Evolutionary conservation across 2,113 vertebrate species (phyloP).

Genomic region (Odocoileus virginianus): DNA sequence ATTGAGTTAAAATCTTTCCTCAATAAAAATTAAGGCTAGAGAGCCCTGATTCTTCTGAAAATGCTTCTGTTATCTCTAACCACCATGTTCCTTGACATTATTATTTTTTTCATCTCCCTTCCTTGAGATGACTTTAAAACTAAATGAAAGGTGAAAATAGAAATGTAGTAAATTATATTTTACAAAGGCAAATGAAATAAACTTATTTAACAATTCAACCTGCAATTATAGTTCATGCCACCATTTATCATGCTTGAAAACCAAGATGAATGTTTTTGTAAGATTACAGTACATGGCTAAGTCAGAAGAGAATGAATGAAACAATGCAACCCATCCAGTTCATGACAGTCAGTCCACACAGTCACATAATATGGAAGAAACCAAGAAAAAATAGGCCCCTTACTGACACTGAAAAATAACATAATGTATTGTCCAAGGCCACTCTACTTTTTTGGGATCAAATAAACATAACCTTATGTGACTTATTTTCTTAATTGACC

Average conservation of each 20-base stretch:
- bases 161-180: background rate
- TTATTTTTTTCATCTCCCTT: background rate
- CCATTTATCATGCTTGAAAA: background rate
- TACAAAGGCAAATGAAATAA: background rate
- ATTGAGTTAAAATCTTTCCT: background rate
- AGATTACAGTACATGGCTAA: background rate
- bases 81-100: background rate
- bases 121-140: background rate
- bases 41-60: background rate
- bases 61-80: background rate
- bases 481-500: background rate
- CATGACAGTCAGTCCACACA: background rate
- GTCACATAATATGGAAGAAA: background rate
- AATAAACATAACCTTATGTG: background rate
- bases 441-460: background rate
- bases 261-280: background rate
- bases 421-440: background rate
- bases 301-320: background rate
- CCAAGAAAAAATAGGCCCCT: background rate
- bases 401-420: background rate
- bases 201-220: background rate
- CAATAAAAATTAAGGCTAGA: background rate
- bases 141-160: constrained; percentile 34
- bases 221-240: background rate
- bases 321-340: background rate